phyloP scores from a whole-genome alignment of 35 echinoderm and acorn worm genomes.

The Ptychodera flava region DNA sequence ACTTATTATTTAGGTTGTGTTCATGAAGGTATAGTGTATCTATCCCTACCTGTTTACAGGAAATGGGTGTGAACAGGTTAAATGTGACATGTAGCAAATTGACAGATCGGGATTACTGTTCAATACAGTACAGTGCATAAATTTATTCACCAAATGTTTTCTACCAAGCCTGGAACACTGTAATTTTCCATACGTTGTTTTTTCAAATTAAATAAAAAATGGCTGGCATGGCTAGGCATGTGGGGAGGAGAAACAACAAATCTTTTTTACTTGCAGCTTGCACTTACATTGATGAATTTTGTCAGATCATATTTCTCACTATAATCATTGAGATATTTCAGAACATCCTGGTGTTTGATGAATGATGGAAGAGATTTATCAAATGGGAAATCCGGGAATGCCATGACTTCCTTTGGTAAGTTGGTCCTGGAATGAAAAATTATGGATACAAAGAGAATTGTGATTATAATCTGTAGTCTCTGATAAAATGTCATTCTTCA shows the following conservation, averaged over 20 bases:
- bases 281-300: constrained; percentile 61
- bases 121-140: too few relatives aligned
- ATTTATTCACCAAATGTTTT: too few relatives aligned
- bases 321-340: constrained; percentile 63
- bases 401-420: constrained; percentile 86
- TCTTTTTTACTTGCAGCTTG: too few relatives aligned
- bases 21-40: neutral
- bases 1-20: neutral
- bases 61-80: too few relatives aligned
- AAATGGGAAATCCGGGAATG: constrained; percentile 70
- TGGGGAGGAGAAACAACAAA: neutral
- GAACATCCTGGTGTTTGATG: constrained; percentile 59
- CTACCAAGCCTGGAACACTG: too few relatives aligned
- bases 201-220: neutral
- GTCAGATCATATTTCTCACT: constrained; percentile 35
- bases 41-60: too few relatives aligned
- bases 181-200: too few relatives aligned
- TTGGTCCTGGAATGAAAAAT: constrained; percentile 50
- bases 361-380: constrained; percentile 49
- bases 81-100: neutral
- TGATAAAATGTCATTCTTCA: too few relatives aligned
- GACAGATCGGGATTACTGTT: neutral
- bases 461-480: neutral
- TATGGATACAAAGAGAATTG: too few relatives aligned
- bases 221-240: neutral